phyloP scores from a whole-genome alignment of 2,888 invertebrate genomes.

The Lissocephala sabroskyi region DNA sequence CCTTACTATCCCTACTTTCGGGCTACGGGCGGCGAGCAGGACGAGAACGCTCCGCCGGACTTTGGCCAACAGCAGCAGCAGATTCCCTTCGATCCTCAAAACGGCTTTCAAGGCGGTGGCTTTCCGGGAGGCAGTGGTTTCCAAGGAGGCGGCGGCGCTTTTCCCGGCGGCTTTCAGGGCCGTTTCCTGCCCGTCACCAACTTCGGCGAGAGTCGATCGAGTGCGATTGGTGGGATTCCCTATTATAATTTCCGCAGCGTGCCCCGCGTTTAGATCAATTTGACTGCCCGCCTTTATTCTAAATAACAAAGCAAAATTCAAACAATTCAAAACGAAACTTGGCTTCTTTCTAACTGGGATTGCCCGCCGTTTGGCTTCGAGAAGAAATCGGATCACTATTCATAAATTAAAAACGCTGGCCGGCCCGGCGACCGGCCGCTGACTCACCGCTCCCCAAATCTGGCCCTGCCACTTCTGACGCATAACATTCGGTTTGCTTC shows the following conservation, averaged over 20 bases:
- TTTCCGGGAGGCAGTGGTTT: neutral
- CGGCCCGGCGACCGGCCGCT: too few relatives aligned
- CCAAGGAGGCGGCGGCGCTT: neutral
- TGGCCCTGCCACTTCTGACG: too few relatives aligned
- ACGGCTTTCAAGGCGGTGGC: conserved; percentile 2
- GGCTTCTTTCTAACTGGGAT: too few relatives aligned
- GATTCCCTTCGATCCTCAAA: neutral
- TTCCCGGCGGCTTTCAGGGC: conserved; percentile 37
- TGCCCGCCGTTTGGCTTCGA: too few relatives aligned
- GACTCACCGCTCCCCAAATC: too few relatives aligned
- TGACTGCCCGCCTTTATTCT: too few relatives aligned
- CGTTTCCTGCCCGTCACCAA: conserved; percentile 25
- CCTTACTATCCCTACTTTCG: conserved; percentile 36
- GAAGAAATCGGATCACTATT: too few relatives aligned
- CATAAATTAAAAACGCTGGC: too few relatives aligned
- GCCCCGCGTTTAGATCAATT: conserved; percentile 21
- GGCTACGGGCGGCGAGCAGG: neutral
- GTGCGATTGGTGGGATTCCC: conserved; percentile 21
- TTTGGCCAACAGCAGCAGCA: conserved; percentile 1
- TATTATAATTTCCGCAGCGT: conserved; percentile 44
- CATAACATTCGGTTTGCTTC: too few relatives aligned
- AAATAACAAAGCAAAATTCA: too few relatives aligned
- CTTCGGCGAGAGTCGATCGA: conserved; percentile 19
- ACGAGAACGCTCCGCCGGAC: neutral
- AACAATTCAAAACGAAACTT: too few relatives aligned